Conservation (phyloP, 2,113 vertebrate species). For the Etia nguti region DNA sequence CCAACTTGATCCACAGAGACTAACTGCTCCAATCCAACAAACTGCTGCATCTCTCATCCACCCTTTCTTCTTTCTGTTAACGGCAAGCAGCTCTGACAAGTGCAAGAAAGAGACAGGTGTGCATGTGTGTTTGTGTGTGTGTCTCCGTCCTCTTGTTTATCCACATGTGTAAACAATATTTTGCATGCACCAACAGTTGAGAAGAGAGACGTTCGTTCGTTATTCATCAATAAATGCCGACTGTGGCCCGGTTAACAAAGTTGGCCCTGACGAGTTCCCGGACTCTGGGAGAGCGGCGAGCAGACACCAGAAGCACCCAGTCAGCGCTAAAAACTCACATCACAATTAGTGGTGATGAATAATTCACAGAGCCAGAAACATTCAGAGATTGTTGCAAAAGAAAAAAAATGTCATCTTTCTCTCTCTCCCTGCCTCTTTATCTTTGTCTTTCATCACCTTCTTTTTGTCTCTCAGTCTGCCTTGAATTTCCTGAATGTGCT, state of each 20-base stretch:
- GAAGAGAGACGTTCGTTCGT: constrained; percentile 10
- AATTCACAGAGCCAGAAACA: constrained; percentile 38
- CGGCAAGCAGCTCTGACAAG: constrained; percentile 1
- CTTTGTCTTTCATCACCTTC: not conserved
- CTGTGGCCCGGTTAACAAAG: not conserved
- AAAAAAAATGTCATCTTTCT: not conserved
- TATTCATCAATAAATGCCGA: constrained; percentile 20
- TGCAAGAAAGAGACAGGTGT: not conserved
- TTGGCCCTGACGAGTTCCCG: not conserved
- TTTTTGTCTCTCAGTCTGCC: not conserved
- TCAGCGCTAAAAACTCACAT: constrained; percentile 14
- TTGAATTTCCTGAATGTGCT: not conserved
- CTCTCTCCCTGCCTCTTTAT: not conserved
- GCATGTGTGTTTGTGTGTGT: not conserved
- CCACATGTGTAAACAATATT: not conserved
- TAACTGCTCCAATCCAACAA: not conserved
- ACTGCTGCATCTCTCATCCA: not conserved
- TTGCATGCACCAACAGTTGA: not conserved
- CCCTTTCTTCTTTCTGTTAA: not conserved
- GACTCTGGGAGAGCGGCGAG: not conserved
- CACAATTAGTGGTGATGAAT: constrained; percentile 45
- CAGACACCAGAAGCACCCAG: not conserved
- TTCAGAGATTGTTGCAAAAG: constrained; percentile 14
- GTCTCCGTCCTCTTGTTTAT: not conserved
- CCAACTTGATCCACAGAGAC: constrained; percentile 13